Conservation (phyloP, 2,113 vertebrate species). For the Dermatemys mawii region DNA sequence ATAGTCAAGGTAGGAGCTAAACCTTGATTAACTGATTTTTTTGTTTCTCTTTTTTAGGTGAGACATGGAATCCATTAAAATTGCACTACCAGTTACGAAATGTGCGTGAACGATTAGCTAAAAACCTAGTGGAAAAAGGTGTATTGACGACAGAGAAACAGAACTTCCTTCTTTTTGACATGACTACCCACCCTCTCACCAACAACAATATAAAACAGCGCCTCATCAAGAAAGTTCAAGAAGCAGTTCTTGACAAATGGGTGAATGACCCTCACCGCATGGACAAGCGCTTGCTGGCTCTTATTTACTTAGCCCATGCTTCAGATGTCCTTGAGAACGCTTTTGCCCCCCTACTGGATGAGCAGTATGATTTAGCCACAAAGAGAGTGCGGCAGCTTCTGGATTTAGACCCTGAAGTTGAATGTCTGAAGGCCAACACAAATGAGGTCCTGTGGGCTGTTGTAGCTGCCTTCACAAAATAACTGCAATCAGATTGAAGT, state of each 20-base stretch:
- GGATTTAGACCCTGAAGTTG: constrained; percentile 94
- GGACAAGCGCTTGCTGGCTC: constrained; percentile 93
- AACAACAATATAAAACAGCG: constrained; percentile 96
- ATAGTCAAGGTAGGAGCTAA: not conserved
- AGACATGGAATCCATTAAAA: constrained; percentile 97
- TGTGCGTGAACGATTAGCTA: constrained; percentile 92
- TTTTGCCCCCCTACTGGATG: constrained; percentile 93
- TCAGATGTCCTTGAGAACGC: constrained; percentile 96
- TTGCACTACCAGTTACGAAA: constrained; percentile 97
- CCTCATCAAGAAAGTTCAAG: constrained; percentile 95
- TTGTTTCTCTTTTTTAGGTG: constrained; percentile 78
- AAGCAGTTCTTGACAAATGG: constrained; percentile 94
- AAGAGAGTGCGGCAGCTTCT: constrained; percentile 94
- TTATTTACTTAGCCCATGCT: constrained; percentile 94
- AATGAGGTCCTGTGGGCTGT: constrained; percentile 96
- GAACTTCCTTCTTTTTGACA: constrained; percentile 98
- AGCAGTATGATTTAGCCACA: constrained; percentile 96
- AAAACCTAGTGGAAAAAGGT: constrained; percentile 97
- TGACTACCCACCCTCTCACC: constrained; percentile 97
- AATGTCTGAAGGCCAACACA: constrained; percentile 89
- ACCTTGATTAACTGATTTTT: not conserved
- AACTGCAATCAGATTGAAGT: constrained; percentile 67
- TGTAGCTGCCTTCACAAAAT: constrained; percentile 96
- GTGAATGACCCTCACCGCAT: constrained; percentile 94
- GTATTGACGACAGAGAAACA: constrained; percentile 97